phyloP scores from a whole-genome alignment of 2,113 vertebrate species.

The Sitta europaea region DNA sequence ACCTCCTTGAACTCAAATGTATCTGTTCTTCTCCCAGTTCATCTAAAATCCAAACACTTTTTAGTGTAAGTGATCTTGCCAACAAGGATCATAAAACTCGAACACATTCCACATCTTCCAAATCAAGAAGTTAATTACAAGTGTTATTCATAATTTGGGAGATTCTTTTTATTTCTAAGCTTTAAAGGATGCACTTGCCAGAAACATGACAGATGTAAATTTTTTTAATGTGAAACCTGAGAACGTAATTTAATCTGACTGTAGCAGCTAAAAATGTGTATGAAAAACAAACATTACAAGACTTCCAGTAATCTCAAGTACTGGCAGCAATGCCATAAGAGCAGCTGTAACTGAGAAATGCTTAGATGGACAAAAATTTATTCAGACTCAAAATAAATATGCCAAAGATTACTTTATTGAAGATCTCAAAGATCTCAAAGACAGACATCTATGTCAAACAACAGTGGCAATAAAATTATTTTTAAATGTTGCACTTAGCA shows the following conservation, averaged over 20 bases:
- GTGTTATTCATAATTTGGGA: not conserved
- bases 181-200: conserved; percentile 18
- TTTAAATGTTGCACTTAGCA: not conserved
- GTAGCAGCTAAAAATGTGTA: not conserved
- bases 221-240: conserved; percentile 24
- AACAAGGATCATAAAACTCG: not conserved
- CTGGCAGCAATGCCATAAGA: not conserved
- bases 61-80: not conserved
- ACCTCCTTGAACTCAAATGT: not conserved
- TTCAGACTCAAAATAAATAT: not conserved
- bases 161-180: conserved; percentile 1
- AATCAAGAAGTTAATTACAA: not conserved
- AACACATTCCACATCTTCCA: not conserved
- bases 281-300: conserved; percentile 37
- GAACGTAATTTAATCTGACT: conserved; percentile 34
- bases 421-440: not conserved
- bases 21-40: not conserved
- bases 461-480: not conserved
- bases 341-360: not conserved
- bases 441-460: not conserved
- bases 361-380: conserved; percentile 3
- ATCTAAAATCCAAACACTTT: not conserved
- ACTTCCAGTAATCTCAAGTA: conserved; percentile 13
- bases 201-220: conserved; percentile 30
- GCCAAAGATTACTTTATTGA: not conserved